Percentiles rank a stretch among this genome's conserved stretches.
Conservation (phyloP, 2,797 vertebrate species). For the Enteromius viviparus region DNA sequence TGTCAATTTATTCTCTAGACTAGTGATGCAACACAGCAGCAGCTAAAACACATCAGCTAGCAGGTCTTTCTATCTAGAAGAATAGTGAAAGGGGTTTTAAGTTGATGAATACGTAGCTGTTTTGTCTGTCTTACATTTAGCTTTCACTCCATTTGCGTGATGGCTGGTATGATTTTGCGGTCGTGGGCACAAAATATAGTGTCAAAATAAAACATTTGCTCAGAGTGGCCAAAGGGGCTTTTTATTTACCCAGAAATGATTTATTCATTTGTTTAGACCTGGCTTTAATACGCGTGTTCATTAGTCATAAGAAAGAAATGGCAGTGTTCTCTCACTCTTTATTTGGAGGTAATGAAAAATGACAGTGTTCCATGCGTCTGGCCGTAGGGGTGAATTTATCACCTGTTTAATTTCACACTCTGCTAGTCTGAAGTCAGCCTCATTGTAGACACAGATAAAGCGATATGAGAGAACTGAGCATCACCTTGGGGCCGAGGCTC, state of each 20-base stretch:
- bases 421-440: conserved; percentile 73
- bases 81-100: conserved; percentile 27
- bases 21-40: conserved; percentile 37
- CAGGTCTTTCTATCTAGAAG: conserved; percentile 42
- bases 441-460: conserved; percentile 77
- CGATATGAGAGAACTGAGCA: conserved; percentile 68
- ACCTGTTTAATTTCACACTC: conserved; percentile 87
- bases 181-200: conserved; percentile 8
- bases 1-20: conserved; percentile 36
- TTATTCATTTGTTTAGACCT: conserved; percentile 69
- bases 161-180: not conserved
- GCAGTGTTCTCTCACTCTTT: conserved; percentile 74
- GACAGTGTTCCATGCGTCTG: conserved; percentile 72
- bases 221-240: conserved; percentile 49
- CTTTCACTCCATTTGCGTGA: conserved; percentile 9
- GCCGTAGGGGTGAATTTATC: conserved; percentile 77
- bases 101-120: conserved; percentile 21
- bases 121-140: conserved; percentile 35
- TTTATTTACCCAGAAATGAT: conserved; percentile 65
- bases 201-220: conserved; percentile 49
- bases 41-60: conserved; percentile 3
- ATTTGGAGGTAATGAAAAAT: conserved; percentile 82
- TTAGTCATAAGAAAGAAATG: conserved; percentile 78
- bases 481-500: conserved; percentile 65
- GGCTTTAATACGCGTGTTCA: conserved; percentile 74